Evolutionary conservation across 1,140 invertebrate genomes (phyloP).

Genomic region (Tetramorium simillimum): DNA sequence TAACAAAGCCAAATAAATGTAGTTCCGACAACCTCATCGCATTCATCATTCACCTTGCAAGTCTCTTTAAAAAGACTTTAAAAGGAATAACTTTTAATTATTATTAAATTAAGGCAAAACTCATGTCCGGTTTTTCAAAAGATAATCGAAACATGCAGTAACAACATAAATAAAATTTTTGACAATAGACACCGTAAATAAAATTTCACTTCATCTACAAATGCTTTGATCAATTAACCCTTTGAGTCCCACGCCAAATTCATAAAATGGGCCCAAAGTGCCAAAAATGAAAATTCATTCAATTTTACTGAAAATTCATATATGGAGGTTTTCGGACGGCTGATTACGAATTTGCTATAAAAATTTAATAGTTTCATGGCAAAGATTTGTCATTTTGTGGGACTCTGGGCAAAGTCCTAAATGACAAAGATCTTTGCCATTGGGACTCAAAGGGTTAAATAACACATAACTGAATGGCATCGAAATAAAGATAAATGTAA

Average conservation of each 20-base stretch:
- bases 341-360: too few relatives aligned
- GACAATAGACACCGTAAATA: background rate
- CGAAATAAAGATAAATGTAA: background rate
- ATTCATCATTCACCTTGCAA: background rate
- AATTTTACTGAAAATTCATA: too few relatives aligned
- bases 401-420: too few relatives aligned
- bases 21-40: constrained; percentile 43
- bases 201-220: background rate
- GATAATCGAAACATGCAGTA: background rate
- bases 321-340: too few relatives aligned
- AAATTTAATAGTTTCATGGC: too few relatives aligned
- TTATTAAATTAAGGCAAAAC: too few relatives aligned
- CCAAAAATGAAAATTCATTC: too few relatives aligned
- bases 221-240: background rate
- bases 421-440: too few relatives aligned
- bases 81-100: background rate
- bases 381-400: too few relatives aligned
- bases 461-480: background rate
- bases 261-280: too few relatives aligned
- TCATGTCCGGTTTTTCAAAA: background rate
- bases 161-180: background rate
- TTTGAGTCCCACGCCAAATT: too few relatives aligned
- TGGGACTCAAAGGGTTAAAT: too few relatives aligned
- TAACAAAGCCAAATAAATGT: constrained; percentile 72
- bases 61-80: background rate